phyloP scores from a whole-genome alignment of 1,140 invertebrate species.

The Andricus grossulariae region DNA sequence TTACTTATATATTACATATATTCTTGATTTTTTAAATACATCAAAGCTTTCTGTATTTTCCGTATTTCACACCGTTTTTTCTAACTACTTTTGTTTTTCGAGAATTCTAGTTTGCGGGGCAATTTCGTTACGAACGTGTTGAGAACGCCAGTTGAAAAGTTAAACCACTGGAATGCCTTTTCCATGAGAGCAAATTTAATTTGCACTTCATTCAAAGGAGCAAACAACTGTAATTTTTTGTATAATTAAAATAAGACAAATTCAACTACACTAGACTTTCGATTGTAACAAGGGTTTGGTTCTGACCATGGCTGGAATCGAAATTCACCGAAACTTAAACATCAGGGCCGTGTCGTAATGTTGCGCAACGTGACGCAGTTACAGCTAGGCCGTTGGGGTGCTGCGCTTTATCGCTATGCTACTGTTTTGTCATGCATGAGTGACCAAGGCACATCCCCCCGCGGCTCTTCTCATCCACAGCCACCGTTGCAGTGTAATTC shows the following conservation, averaged over 20 bases:
- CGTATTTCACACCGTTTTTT: background rate
- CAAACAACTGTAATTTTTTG: background rate
- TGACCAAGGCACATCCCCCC: no score
- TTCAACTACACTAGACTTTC: background rate
- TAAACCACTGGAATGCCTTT: conserved; percentile 6
- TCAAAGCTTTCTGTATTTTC: background rate
- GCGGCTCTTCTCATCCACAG: no score
- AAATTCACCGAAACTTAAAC: no score
- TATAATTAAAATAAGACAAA: conserved; percentile 8
- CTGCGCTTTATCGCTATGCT: no score
- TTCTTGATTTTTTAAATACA: background rate
- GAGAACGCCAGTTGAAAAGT: background rate
- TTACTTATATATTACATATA: no score
- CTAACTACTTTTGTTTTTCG: background rate
- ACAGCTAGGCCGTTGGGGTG: no score
- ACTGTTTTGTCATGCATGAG: no score
- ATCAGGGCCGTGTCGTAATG: no score
- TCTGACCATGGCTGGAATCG: no score
- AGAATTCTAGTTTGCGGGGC: background rate
- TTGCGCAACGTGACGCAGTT: no score
- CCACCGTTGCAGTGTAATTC: no score
- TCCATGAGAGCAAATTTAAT: conserved; percentile 1
- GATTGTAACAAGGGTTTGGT: no score
- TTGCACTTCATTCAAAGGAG: background rate
- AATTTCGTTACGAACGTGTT: background rate